Evolutionary conservation across 2,888 invertebrate genomes (phyloP).

Genomic region (Timema podura): DNA sequence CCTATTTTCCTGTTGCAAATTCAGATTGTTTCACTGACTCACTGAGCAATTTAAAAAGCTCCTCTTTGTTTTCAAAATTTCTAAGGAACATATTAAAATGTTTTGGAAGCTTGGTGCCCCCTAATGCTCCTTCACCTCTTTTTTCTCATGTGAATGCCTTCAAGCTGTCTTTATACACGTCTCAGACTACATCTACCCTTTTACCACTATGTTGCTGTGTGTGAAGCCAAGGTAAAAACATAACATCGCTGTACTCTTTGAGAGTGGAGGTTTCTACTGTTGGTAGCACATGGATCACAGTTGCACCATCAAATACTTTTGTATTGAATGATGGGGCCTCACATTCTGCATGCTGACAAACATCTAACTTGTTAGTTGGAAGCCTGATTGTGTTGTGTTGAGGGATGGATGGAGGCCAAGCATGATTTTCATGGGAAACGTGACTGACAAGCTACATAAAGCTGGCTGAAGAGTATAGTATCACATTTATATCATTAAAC

Average conservation of each 20-base stretch:
- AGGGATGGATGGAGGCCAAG: conserved; percentile 2
- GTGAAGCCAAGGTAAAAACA: conserved; percentile 1
- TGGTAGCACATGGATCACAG: conserved; percentile 9
- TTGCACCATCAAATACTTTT: conserved; percentile 10
- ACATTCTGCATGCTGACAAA: conserved; percentile 5
- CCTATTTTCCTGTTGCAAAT: background rate
- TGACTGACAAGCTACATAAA: background rate
- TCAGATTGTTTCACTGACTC: background rate
- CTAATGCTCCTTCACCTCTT: conserved; percentile 2
- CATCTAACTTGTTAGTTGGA: conserved; percentile 4
- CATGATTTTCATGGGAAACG: background rate
- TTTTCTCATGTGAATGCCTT: background rate
- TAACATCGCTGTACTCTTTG: background rate
- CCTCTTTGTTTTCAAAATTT: background rate
- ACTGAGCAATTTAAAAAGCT: background rate
- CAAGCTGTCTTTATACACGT: background rate
- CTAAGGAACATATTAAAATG: conserved; percentile 2
- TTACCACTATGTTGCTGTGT: background rate
- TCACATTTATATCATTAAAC: background rate
- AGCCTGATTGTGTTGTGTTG: conserved; percentile 7
- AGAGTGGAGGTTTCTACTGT: background rate
- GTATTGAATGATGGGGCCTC: background rate
- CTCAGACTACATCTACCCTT: background rate
- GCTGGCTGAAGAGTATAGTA: background rate
- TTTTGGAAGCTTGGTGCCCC: background rate